Percentiles rank a stretch among this genome's conserved stretches.
Evolutionary conservation across 2,797 vertebrate genomes (phyloP).

Genomic region (Capromys pilorides): DNA sequence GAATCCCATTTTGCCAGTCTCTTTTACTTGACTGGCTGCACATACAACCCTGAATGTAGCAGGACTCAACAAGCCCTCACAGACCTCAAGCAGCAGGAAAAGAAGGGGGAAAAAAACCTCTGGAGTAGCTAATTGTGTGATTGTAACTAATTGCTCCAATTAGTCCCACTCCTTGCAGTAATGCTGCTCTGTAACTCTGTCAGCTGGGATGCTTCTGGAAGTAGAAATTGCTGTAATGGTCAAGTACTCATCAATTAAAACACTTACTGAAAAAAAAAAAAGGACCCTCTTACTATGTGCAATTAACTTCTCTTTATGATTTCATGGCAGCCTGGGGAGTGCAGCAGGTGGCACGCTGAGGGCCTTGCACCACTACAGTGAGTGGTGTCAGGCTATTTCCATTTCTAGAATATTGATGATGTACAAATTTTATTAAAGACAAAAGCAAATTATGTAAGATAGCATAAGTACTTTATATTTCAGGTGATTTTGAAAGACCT

Average conservation of each 20-base stretch:
- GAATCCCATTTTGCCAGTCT: not conserved
- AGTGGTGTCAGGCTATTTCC: not conserved
- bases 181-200: slow-evolving; percentile 77
- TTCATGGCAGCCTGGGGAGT: slow-evolving; percentile 62
- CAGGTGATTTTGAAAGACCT: not conserved
- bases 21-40: slow-evolving; percentile 51
- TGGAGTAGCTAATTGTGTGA: slow-evolving; percentile 83
- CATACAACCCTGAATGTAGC: slow-evolving; percentile 39
- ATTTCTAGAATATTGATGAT: not conserved
- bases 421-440: not conserved
- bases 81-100: slow-evolving; percentile 65
- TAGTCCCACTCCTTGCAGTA: slow-evolving; percentile 81
- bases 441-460: not conserved
- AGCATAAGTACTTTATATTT: not conserved
- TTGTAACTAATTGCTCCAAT: slow-evolving; percentile 88
- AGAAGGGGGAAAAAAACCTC: slow-evolving; percentile 27
- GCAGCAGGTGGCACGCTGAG: not conserved
- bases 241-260: slow-evolving; percentile 84
- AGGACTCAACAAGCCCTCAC: slow-evolving; percentile 46
- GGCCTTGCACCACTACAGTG: slow-evolving; percentile 5
- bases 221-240: slow-evolving; percentile 83
- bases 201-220: slow-evolving; percentile 83
- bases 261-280: slow-evolving; percentile 54
- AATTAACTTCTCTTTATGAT: slow-evolving; percentile 81
- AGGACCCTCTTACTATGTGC: slow-evolving; percentile 70